Conservation (phyloP, 2,888 invertebrate genomes). For the Tuberolachnus salignus region DNA sequence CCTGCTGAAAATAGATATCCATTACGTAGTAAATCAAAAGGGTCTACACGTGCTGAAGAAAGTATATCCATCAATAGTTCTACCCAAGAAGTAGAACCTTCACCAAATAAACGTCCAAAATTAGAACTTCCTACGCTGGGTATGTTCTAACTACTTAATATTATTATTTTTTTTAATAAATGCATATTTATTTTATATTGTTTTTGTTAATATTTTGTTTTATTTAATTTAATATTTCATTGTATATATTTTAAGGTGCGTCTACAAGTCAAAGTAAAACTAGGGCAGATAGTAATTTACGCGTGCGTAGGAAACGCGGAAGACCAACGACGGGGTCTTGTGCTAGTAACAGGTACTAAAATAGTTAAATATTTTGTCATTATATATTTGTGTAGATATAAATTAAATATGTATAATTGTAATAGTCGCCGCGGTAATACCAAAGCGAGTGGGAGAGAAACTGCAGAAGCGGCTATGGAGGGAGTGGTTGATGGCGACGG, state of each 20-base stretch:
- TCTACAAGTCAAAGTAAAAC: conserved; percentile 57
- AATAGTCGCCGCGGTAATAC: conserved; percentile 53
- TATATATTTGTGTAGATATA: neutral
- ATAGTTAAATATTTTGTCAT: no score
- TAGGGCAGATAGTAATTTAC: conserved; percentile 54
- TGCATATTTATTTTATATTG: neutral
- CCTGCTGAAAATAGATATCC: conserved; percentile 56
- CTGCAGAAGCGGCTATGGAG: conserved; percentile 41
- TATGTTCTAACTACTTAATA: conserved; percentile 11
- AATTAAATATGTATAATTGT: neutral
- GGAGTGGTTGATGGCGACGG: conserved; percentile 49
- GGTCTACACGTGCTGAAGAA: conserved; percentile 32
- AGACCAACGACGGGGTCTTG: conserved; percentile 71
- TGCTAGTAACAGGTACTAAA: conserved; percentile 68
- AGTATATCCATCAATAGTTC: conserved; percentile 41
- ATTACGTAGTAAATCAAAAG: conserved; percentile 56
- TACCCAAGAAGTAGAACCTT: conserved; percentile 56
- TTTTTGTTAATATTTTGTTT: neutral
- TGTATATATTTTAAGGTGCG: conserved; percentile 52
- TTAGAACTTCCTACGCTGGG: conserved; percentile 58
- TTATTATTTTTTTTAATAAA: neutral
- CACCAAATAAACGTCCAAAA: conserved; percentile 57
- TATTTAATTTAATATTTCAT: neutral
- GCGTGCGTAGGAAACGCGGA: conserved; percentile 57
- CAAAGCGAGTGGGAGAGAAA: conserved; percentile 48